Evolutionary conservation across 2,113 vertebrate genomes (phyloP), one percentile per base, ranked within the genome.

Genomic region (Nothocercus julius): DNA sequence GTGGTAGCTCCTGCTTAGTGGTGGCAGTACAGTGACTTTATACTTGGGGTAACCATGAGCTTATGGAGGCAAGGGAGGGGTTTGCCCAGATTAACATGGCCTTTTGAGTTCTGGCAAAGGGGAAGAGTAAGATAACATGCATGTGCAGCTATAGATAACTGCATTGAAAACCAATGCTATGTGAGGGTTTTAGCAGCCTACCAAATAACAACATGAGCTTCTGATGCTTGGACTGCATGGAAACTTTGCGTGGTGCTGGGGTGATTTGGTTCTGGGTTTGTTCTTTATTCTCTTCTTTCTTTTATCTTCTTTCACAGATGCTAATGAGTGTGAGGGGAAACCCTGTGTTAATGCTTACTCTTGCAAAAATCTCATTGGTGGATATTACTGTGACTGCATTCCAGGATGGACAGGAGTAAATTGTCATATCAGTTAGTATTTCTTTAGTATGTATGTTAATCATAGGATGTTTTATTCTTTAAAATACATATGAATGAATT

Each of bases 321-420:
- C 98, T 98, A 98, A 99, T 99, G 99, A 99, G 97, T 99, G 99
- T 97, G 97, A 97, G 90, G 98, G 97, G 97, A 98, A 98, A 97
- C 98, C 99, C 98, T 99, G 99, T 98, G 97, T 98, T 98, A 99
- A 99, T 97, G 98, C 99, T 98, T 99, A 98, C 97, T 98, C 98
- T 98, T 99, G 99, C 99, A 99, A 99, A 99, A 99, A 99, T 98
- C 98, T 99, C 98, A 99, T 99, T 99, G 99, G 99, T 98, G 99
- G 99, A 99, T 99, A 99, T 99, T 99, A 98, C 98, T 99, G 99
- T 98, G 97, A 98, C 98, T 99, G 99, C 98, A 97, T 99, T 97
- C 98, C 95, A 93, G 99, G 99, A 99, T 99, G 99, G 99, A 98
- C 97, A 97, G 99, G 99, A 98, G 96, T 95, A 97, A 98, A 99